These are phyloP conservation scores for Otolemur crassicaudatus DNA, from an alignment of 2,797 vertebrate species.

Conservation along the genomic window DNA sequence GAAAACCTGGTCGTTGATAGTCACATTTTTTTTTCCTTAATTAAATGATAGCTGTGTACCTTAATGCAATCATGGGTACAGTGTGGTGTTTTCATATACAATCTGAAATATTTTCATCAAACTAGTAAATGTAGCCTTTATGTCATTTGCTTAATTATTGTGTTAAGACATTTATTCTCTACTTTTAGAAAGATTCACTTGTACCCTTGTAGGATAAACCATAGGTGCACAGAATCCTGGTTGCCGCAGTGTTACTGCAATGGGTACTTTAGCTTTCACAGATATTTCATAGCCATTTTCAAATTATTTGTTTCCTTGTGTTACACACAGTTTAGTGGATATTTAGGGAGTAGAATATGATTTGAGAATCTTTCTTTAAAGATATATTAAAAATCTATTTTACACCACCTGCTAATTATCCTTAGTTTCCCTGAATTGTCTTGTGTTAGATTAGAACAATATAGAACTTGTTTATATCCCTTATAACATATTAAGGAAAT, in stretches of 20 bases:
- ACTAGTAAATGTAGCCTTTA: no score
- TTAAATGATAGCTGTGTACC: no score
- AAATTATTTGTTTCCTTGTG: not conserved
- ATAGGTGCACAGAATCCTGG: not conserved
- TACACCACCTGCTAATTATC: not conserved
- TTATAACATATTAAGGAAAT: not conserved
- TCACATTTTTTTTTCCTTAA: no score
- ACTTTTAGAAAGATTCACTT: no score
- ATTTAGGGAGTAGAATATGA: not conserved
- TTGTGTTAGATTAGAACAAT: not conserved
- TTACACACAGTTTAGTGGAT: not conserved
- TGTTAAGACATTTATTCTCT: no score
- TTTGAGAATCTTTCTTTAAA: not conserved
- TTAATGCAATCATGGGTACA: no score
- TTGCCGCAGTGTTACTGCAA: not conserved
- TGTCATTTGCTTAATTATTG: no score
- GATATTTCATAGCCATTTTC: not conserved
- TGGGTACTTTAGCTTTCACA: not conserved
- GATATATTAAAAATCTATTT: not conserved
- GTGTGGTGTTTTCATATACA: no score
- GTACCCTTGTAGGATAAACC: no score
- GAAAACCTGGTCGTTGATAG: not conserved
- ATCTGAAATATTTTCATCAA: no score
- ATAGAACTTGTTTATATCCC: not conserved
- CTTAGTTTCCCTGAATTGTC: not conserved